Conservation (phyloP, 2,888 invertebrate genomes). For the Embidobia sp. region DNA sequence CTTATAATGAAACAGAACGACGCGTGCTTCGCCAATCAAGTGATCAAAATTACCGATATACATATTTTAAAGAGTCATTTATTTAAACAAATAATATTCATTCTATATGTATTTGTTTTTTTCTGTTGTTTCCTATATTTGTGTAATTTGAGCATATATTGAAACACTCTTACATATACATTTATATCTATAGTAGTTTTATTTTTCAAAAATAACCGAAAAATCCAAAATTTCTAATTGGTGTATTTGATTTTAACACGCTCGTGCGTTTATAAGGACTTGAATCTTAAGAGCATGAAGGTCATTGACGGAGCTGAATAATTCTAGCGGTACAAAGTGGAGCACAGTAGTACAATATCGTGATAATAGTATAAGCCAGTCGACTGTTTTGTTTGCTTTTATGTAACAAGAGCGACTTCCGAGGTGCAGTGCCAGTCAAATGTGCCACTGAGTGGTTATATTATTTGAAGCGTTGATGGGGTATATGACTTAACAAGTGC, state of each 20-base stretch:
- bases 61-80: too few relatives aligned
- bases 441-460: slow-evolving; percentile 59
- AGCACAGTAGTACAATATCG: slow-evolving; percentile 29
- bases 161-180: too few relatives aligned
- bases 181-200: too few relatives aligned
- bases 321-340: slow-evolving; percentile 23
- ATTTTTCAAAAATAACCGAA: too few relatives aligned
- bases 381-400: slow-evolving; percentile 59
- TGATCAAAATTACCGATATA: too few relatives aligned
- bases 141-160: too few relatives aligned
- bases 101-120: too few relatives aligned
- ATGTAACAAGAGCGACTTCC: slow-evolving; percentile 58
- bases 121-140: too few relatives aligned
- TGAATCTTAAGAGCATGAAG: slow-evolving; percentile 8
- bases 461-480: slow-evolving; percentile 57
- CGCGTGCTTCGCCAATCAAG: slow-evolving; percentile 12
- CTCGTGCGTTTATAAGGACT: too few relatives aligned
- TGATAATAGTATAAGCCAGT: slow-evolving; percentile 41
- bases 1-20: too few relatives aligned
- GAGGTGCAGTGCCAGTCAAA: slow-evolving; percentile 55
- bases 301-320: slow-evolving; percentile 10
- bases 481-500: slow-evolving; percentile 54
- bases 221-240: too few relatives aligned
- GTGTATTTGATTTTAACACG: slow-evolving; percentile 71
- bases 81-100: too few relatives aligned